Conservation (phyloP, 2,797 vertebrate genomes). For the Eulemur rubriventer region DNA sequence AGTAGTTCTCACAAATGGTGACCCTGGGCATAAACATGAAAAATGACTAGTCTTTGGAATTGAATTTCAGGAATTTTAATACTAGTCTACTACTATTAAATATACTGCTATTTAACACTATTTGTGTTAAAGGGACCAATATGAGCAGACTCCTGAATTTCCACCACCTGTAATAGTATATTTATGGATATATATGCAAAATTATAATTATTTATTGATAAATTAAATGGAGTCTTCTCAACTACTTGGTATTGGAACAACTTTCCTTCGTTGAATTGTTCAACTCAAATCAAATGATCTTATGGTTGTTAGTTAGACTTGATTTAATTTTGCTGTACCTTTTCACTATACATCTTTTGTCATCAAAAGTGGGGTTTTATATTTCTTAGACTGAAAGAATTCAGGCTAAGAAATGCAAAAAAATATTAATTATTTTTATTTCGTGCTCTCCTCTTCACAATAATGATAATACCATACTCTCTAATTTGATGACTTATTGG, state of each 20-base stretch:
- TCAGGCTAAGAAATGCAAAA: not conserved
- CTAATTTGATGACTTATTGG: not conserved
- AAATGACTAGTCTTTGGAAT: not conserved
- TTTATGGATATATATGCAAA: not conserved
- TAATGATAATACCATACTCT: not conserved
- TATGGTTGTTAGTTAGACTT: not conserved
- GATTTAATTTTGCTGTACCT: not conserved
- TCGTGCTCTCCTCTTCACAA: not conserved
- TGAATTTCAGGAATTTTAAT: not conserved
- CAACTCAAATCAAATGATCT: not conserved
- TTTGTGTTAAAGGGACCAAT: not conserved
- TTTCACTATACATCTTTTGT: not conserved
- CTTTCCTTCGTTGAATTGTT: not conserved
- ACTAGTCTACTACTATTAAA: not conserved
- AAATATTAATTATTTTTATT: not conserved
- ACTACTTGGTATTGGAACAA: not conserved
- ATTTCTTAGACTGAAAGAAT: not conserved
- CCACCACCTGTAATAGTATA: not conserved
- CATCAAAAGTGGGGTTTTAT: not conserved
- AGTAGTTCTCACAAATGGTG: not conserved
- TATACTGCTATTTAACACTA: not conserved
- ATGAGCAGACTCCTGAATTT: not conserved
- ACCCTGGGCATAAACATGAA: not conserved
- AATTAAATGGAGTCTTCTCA: not conserved
- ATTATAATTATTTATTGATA: not conserved